A percentile compares a stretch with the other conserved stretches of the same genome.
Evolutionary conservation across 2,888 invertebrate species (phyloP).

Genomic region (Pammene aurita): DNA sequence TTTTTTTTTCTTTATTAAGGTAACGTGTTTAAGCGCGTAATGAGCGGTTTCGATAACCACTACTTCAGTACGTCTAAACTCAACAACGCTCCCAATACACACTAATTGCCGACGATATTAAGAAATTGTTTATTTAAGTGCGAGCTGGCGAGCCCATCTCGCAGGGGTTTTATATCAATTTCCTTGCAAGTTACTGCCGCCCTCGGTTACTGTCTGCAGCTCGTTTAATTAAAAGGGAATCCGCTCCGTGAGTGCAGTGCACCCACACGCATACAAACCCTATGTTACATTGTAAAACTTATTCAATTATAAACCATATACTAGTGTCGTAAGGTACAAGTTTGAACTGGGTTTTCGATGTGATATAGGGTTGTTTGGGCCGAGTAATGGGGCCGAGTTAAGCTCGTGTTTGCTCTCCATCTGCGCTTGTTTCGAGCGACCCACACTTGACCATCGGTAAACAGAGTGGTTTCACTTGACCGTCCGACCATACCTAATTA

Average conservation of each 20-base stretch:
- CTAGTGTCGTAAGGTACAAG: neutral
- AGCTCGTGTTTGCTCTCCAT: constrained; percentile 45
- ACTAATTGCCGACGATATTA: too few relatives aligned
- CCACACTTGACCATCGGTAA: constrained; percentile 38
- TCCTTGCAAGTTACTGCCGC: constrained; percentile 43
- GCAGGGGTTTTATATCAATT: constrained; percentile 45
- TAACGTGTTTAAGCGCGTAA: too few relatives aligned
- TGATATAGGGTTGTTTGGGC: neutral
- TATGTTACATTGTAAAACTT: neutral
- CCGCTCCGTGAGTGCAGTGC: constrained; percentile 43
- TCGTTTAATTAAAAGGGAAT: constrained; percentile 48
- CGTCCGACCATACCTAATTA: neutral
- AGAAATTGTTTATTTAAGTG: too few relatives aligned
- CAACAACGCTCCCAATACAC: too few relatives aligned
- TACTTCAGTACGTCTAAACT: too few relatives aligned
- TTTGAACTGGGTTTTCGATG: neutral
- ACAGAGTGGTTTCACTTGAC: constrained; percentile 21
- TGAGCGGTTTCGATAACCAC: too few relatives aligned
- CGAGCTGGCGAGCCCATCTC: constrained; percentile 17
- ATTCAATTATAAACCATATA: neutral
- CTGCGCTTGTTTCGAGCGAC: constrained; percentile 41
- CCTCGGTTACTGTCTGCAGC: constrained; percentile 43
- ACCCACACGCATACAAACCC: neutral
- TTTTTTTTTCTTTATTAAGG: too few relatives aligned
- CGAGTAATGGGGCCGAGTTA: constrained; percentile 22